These are phyloP conservation scores for Steinernema hermaphroditum DNA, from an alignment of 2,888 invertebrate genomes.

Conservation along the genomic window DNA sequence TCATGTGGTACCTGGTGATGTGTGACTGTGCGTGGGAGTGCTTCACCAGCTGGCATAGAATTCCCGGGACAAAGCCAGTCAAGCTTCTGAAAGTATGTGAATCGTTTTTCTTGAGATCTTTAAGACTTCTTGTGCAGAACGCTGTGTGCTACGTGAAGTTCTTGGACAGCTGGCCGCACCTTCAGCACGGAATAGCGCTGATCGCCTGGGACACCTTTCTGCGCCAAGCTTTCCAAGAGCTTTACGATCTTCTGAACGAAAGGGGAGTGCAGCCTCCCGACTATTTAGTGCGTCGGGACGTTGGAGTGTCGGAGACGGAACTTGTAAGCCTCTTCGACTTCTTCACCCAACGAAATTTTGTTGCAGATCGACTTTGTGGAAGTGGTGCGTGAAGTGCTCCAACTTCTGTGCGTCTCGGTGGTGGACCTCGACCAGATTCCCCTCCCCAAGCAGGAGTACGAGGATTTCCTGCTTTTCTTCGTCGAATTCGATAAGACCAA, in stretches of 20 bases:
- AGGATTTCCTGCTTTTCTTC: slow-evolving; percentile 37
- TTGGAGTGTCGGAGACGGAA: slow-evolving; percentile 50
- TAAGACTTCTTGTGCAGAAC: no score
- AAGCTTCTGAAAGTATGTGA: not conserved
- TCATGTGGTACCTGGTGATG: slow-evolving; percentile 31
- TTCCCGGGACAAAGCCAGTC: slow-evolving; percentile 34
- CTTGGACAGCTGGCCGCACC: slow-evolving; percentile 36
- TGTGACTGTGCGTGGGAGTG: slow-evolving; percentile 57
- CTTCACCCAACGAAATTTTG: not conserved
- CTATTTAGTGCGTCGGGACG: slow-evolving; percentile 44
- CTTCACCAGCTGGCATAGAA: slow-evolving; percentile 44
- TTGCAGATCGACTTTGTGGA: slow-evolving; percentile 1
- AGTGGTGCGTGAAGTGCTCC: slow-evolving; percentile 24
- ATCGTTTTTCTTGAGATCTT: not conserved
- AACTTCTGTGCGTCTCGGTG: slow-evolving; percentile 33
- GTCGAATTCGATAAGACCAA: not conserved
- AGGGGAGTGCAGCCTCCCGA: slow-evolving; percentile 47
- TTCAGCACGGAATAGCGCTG: slow-evolving; percentile 58
- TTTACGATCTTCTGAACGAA: slow-evolving; percentile 44
- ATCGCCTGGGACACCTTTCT: slow-evolving; percentile 63
- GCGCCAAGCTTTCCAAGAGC: slow-evolving; percentile 42
- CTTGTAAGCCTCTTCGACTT: slow-evolving; percentile 35
- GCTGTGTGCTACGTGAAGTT: slow-evolving; percentile 31
- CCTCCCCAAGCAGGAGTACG: slow-evolving; percentile 34
- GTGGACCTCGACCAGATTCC: slow-evolving; percentile 38